Evolutionary conservation across 2,888 invertebrate species (phyloP), one percentile per base, ranked within the genome.

Genomic region (Barypeithes pellucidus): DNA sequence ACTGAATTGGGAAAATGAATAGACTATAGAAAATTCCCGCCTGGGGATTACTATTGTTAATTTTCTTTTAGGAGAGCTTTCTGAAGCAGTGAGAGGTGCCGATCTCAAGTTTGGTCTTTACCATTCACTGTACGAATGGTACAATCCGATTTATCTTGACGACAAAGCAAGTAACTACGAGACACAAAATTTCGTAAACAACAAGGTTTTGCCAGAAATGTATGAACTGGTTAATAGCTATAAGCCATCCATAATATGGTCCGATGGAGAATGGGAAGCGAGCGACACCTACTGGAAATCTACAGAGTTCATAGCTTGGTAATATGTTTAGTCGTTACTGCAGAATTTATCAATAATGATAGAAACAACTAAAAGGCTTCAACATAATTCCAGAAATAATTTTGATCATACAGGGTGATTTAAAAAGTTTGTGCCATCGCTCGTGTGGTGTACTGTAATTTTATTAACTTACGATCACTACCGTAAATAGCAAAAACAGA

Each of bases 231-330:
- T 95, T 22, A 84, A 89, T 71, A 87, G 87, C 71, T 94, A 94
- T 80, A 82, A 89, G 70, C 94, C 94, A 0, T 94, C 95, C 33
- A 88, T 98, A 0, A 85, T 98, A n/a, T 98, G 97, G 97, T 93
- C 96, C 0, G 98, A 98, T 85, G 98, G 98, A 0, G 98, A 98
- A 79, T 97, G 97, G 96, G 97, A 96, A 83, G 94, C 95, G 0
- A 85, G 90, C 0, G 93, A 93, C 75, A 87, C 88, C 0, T 97
- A 97, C 81, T 98, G 96, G 95, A 90, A 90, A 77, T 91, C 96
- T 0, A 92, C 91, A 52, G 92, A 94, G 67, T 94, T 98, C 81
- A 87, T 98, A 1, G 92, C 96, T 0, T 97, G 97, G 97, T 75
- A 36, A n/a, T n/a, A n/a, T n/a, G n/a, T n/a, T n/a, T n/a, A n/a